phyloP scores from a whole-genome alignment of 2,113 vertebrate genomes.

The Aspidoscelis tigris region DNA sequence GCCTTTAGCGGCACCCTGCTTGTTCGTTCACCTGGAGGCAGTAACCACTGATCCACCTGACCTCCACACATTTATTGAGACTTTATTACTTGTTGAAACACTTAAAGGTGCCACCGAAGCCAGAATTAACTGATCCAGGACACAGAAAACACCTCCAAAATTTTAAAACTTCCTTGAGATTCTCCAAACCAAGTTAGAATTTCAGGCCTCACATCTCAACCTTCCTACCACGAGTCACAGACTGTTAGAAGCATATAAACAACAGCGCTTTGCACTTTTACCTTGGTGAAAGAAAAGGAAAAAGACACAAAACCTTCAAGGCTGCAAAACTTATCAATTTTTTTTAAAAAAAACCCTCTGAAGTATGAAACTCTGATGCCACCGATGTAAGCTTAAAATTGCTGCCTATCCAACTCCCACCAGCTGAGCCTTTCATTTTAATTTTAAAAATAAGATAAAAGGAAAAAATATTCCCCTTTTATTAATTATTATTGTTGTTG shows the following conservation, averaged over 20 bases:
- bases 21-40: no score
- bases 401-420: slow-evolving; percentile 18
- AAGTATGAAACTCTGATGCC: slow-evolving; percentile 28
- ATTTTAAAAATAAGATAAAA: slow-evolving; percentile 45
- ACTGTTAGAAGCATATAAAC: neutral
- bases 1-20: no score
- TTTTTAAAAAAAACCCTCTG: slow-evolving; percentile 12
- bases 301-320: neutral
- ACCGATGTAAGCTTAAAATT: neutral
- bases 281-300: neutral
- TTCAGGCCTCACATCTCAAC: neutral
- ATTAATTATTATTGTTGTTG: no score
- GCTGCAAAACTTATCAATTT: neutral
- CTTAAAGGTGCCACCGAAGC: no score
- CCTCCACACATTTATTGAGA: no score
- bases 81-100: no score
- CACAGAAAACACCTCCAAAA: no score
- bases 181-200: neutral
- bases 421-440: slow-evolving; percentile 44
- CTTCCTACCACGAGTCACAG: neutral
- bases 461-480: slow-evolving; percentile 38
- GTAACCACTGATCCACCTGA: no score
- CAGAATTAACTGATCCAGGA: no score
- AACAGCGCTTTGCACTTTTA: neutral
- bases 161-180: neutral